These are phyloP conservation scores for Gopherus evgoodei DNA, from an alignment of 2,113 vertebrate species.

Conservation along the genomic window DNA sequence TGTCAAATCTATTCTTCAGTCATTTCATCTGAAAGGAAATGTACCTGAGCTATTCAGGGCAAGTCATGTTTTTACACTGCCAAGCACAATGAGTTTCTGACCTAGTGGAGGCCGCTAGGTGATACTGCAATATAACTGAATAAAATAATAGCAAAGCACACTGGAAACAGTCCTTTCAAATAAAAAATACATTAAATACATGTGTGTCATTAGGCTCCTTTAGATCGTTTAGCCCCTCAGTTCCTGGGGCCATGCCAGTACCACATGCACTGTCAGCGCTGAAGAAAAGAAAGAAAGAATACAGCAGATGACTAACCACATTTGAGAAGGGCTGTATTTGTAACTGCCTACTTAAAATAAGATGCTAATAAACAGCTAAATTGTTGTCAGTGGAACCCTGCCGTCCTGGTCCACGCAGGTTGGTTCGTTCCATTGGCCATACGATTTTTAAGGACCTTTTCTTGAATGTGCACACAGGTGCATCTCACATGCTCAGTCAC, in stretches of 20 bases:
- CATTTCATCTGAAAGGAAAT: slow-evolving; percentile 61
- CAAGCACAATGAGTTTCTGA: not conserved
- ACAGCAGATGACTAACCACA: not conserved
- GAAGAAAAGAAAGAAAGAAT: not conserved
- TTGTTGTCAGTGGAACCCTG: accelerated
- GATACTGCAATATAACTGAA: not conserved
- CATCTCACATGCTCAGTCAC: accelerated
- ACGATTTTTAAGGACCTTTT: not conserved
- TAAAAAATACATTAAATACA: not conserved
- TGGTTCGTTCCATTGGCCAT: accelerated
- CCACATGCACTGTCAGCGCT: not conserved
- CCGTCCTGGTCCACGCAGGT: not conserved
- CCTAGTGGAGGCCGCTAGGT: not conserved
- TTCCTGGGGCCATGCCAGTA: not conserved
- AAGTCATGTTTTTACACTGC: slow-evolving; percentile 1
- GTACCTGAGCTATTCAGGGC: slow-evolving; percentile 48
- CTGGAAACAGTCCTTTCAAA: not conserved
- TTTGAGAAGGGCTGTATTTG: not conserved
- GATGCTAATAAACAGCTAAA: not conserved
- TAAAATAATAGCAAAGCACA: not conserved
- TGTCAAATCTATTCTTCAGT: slow-evolving; percentile 55
- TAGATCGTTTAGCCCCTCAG: not conserved
- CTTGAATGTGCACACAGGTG: accelerated
- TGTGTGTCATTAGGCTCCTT: accelerated
- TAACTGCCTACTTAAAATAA: not conserved